A percentile compares a stretch with the other conserved stretches of the same genome.
Conservation (phyloP, 2,888 invertebrate species). For the Mactromeris polynyma region DNA sequence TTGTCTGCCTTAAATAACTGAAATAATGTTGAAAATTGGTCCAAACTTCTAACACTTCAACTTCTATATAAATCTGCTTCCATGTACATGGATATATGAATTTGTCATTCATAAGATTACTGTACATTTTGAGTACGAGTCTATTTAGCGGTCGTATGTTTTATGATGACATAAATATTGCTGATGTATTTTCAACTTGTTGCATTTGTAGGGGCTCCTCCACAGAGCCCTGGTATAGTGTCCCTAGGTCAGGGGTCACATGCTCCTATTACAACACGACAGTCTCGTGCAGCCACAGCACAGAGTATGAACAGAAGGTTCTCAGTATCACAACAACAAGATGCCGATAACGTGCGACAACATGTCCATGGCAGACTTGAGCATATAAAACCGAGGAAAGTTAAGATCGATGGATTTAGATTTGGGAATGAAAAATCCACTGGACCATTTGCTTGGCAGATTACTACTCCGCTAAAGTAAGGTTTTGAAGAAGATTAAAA, state of each 20-base stretch:
- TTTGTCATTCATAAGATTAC: too few species aligned
- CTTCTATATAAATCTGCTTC: too few species aligned
- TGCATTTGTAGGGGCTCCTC: conserved; percentile 49
- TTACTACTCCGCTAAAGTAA: conserved; percentile 82
- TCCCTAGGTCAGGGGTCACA: conserved; percentile 45
- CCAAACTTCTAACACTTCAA: too few species aligned
- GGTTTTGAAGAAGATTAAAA: conserved; percentile 19
- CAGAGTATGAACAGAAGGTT: conserved; percentile 64
- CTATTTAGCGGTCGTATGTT: not conserved
- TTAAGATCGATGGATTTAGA: conserved; percentile 82
- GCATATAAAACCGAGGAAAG: conserved; percentile 77
- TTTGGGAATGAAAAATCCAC: conserved; percentile 78
- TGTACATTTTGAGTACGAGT: too few species aligned
- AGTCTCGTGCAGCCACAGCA: conserved; percentile 59
- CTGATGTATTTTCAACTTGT: not conserved
- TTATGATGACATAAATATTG: not conserved
- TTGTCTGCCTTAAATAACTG: too few species aligned
- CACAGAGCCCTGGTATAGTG: conserved; percentile 52
- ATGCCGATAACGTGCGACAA: conserved; percentile 74
- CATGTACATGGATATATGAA: too few species aligned
- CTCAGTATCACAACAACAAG: conserved; percentile 70
- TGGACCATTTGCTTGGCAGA: conserved; percentile 84
- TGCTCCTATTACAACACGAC: conserved; percentile 9
- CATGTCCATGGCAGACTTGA: conserved; percentile 79
- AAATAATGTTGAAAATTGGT: too few species aligned